Percentiles rank a stretch among this genome's conserved stretches.
Evolutionary conservation across 2,888 invertebrate species (phyloP).

Genomic region (Leucania comma): DNA sequence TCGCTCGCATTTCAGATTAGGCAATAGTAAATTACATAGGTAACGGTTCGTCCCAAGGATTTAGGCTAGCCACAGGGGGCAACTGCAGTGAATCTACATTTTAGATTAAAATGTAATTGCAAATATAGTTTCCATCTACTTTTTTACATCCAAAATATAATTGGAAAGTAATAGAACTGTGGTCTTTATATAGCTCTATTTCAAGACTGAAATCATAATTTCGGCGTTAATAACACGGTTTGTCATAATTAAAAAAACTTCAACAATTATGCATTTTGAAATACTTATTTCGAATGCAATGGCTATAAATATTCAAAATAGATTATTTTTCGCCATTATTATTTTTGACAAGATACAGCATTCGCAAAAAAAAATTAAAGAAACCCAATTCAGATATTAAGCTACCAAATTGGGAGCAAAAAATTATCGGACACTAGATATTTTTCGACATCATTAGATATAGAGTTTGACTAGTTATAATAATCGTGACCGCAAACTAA

Average conservation of each 20-base stretch:
- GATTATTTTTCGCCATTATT: neutral
- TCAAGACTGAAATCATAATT: neutral
- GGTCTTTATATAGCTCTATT: neutral
- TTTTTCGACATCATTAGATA: constrained; percentile 42
- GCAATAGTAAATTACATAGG: constrained; percentile 23
- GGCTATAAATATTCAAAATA: neutral
- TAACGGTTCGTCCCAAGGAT: constrained; percentile 21
- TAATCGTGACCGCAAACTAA: constrained; percentile 47
- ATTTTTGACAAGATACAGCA: neutral
- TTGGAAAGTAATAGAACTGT: neutral
- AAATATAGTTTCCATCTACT: neutral
- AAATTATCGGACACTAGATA: constrained; percentile 17
- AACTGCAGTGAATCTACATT: neutral
- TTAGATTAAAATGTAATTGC: neutral
- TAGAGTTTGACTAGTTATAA: constrained; percentile 16
- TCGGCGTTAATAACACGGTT: neutral
- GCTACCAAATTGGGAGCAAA: constrained; percentile 17
- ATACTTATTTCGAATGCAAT: neutral
- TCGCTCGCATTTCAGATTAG: constrained; percentile 25
- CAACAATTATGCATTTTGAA: neutral
- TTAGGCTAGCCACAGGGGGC: neutral
- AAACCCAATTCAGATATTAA: constrained; percentile 3
- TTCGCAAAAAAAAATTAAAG: constrained; percentile 14
- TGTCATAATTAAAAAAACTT: neutral
- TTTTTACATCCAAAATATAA: neutral